Conservation (phyloP, 1,140 invertebrate genomes). For the Bombus waltoni region DNA sequence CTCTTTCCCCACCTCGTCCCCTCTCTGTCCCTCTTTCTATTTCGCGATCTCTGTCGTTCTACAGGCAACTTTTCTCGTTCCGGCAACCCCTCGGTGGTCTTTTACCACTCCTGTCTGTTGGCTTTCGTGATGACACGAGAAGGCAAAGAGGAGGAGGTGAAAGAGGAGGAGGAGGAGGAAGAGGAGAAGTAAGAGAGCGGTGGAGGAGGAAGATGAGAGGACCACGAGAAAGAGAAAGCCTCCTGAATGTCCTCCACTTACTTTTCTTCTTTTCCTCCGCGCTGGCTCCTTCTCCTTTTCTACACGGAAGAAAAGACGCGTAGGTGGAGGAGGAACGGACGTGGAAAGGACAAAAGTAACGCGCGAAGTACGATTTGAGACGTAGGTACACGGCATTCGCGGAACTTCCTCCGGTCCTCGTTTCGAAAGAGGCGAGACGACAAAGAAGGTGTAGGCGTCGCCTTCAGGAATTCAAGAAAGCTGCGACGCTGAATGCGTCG, state of each 20-base stretch:
- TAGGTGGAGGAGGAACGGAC: slow-evolving; percentile 33
- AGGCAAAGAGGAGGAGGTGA: neutral
- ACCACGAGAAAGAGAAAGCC: slow-evolving; percentile 15
- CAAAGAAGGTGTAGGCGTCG: slow-evolving; percentile 20
- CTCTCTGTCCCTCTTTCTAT: slow-evolving; percentile 19
- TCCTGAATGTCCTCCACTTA: slow-evolving; percentile 56
- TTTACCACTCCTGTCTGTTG: slow-evolving; percentile 48
- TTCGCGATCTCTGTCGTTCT: slow-evolving; percentile 30
- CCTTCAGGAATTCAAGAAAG: slow-evolving; percentile 71
- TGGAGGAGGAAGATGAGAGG: slow-evolving; percentile 25
- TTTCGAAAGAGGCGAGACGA: slow-evolving; percentile 4
- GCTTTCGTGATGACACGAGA: slow-evolving; percentile 49
- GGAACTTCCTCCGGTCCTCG: slow-evolving; percentile 35
- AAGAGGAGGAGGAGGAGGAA: neutral
- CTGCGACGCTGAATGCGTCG: slow-evolving; percentile 60
- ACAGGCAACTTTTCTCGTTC: slow-evolving; percentile 38
- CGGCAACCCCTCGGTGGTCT: slow-evolving; percentile 46
- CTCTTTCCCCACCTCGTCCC: neutral
- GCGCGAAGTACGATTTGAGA: slow-evolving; percentile 47
- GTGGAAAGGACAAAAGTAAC: slow-evolving; percentile 71
- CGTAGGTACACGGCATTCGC: slow-evolving; percentile 44
- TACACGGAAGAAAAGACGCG: slow-evolving; percentile 48
- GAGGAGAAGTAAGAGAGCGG: slow-evolving; percentile 21
- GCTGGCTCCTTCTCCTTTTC: slow-evolving; percentile 35
- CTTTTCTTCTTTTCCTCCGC: slow-evolving; percentile 38